Evolutionary conservation across 2,797 vertebrate genomes (phyloP).

Genomic region (Poecilia wingei): DNA sequence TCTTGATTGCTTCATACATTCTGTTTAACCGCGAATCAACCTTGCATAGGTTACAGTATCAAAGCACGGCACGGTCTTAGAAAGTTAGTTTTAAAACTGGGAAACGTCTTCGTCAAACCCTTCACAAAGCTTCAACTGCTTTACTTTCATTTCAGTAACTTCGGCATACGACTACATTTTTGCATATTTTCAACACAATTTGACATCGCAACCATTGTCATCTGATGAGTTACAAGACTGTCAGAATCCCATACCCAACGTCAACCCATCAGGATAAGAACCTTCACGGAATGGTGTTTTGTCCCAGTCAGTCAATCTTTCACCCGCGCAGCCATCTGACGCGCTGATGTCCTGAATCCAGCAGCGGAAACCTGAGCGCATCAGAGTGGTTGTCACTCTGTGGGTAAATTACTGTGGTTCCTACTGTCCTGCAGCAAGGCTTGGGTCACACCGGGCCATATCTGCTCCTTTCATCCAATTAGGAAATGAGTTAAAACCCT

Average conservation of each 20-base stretch:
- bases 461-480: slow-evolving; percentile 81
- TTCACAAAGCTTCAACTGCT: not conserved
- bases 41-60: not conserved
- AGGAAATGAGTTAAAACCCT: slow-evolving; percentile 79
- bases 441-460: slow-evolving; percentile 63
- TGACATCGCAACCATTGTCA: too few relatives aligned
- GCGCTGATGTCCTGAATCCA: slow-evolving; percentile 41
- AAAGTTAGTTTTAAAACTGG: not conserved
- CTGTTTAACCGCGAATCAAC: slow-evolving; percentile 43
- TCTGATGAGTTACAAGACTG: not conserved
- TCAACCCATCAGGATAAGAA: slow-evolving; percentile 36
- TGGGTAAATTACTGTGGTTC: slow-evolving; percentile 72
- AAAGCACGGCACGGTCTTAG: not conserved
- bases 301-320: slow-evolving; percentile 49
- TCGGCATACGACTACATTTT: not conserved
- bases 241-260: not conserved
- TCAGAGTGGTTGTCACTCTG: slow-evolving; percentile 70
- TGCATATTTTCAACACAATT: not conserved
- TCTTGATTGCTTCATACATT: slow-evolving; percentile 43
- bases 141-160: not conserved
- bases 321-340: slow-evolving; percentile 41
- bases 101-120: not conserved
- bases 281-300: slow-evolving; percentile 24
- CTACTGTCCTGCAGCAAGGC: slow-evolving; percentile 68
- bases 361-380: slow-evolving; percentile 51